phyloP scores from a whole-genome alignment of 1,140 invertebrate species.

The Dendrolimus kikuchii region DNA sequence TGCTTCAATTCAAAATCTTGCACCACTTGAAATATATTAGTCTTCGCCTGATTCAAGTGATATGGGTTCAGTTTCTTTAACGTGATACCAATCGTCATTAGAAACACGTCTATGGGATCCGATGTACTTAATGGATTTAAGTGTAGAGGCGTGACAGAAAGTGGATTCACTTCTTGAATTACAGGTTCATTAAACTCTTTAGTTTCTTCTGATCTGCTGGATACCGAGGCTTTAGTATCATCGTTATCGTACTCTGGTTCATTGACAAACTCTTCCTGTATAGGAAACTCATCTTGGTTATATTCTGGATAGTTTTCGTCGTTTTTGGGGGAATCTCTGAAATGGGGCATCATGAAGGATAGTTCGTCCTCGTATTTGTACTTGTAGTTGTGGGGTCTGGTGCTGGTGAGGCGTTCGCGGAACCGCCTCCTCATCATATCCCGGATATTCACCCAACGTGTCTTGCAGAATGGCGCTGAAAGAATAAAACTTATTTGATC shows the following conservation, averaged over 20 bases:
- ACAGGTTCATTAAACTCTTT: slow-evolving; percentile 9
- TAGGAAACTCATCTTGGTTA: slow-evolving; percentile 24
- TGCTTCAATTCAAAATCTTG: slow-evolving; percentile 60
- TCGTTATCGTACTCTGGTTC: slow-evolving; percentile 22
- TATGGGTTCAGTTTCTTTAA: slow-evolving; percentile 53
- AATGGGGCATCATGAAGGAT: slow-evolving; percentile 47
- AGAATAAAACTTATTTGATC: slow-evolving; percentile 10
- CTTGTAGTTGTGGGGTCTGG: slow-evolving; percentile 25
- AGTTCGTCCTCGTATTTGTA: slow-evolving; percentile 58
- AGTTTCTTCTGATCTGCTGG: slow-evolving; percentile 15
- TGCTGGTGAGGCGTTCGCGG: slow-evolving; percentile 28
- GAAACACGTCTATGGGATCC: slow-evolving; percentile 50
- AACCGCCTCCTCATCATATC: slow-evolving; percentile 55
- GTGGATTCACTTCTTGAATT: slow-evolving; percentile 37
- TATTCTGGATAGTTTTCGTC: slow-evolving; percentile 29
- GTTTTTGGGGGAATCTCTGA: slow-evolving; percentile 28
- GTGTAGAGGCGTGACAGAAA: too few relatives aligned
- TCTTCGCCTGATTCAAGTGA: slow-evolving; percentile 57
- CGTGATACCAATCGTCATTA: slow-evolving; percentile 50
- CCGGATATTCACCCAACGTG: slow-evolving; percentile 53
- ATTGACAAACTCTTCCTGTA: slow-evolving; percentile 31
- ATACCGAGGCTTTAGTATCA: slow-evolving; percentile 32
- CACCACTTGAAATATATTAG: slow-evolving; percentile 58
- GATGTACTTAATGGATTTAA: background rate
- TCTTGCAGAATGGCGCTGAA: slow-evolving; percentile 47